Evolutionary conservation across 2,888 invertebrate species (phyloP).

Genomic region (Orchesella flavescens): DNA sequence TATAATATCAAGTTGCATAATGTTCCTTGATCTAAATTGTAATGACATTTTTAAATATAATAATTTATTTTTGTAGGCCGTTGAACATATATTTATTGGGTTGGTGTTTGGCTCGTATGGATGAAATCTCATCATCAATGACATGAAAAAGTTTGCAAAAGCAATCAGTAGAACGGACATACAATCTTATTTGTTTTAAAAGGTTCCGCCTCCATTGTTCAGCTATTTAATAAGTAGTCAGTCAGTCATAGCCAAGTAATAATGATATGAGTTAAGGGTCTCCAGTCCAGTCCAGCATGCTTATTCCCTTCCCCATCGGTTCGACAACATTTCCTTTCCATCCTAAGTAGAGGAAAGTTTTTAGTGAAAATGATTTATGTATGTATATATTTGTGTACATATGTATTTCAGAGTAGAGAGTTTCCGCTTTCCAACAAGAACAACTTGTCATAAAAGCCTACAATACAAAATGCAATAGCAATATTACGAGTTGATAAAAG

Average conservation of each 20-base stretch:
- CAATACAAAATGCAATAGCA: background rate
- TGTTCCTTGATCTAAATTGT: no score
- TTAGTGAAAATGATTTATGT: background rate
- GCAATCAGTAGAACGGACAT: no score
- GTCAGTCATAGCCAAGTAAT: constrained; percentile 24
- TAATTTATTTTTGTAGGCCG: no score
- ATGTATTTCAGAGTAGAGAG: background rate
- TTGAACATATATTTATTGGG: no score
- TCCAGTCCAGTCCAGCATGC: no score
- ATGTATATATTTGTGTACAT: background rate
- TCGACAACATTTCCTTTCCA: background rate
- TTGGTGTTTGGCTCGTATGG: no score
- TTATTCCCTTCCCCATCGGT: background rate
- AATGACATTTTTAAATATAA: no score
- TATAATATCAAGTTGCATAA: no score
- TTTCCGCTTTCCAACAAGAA: background rate
- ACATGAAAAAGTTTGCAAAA: no score
- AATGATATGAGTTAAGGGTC: constrained; percentile 32
- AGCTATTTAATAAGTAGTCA: background rate
- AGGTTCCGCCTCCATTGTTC: background rate
- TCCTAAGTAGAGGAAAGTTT: background rate
- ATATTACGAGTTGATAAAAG: background rate
- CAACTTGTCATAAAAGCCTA: background rate
- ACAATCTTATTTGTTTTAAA: no score
- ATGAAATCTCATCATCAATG: no score